A percentile compares a stretch with the other conserved stretches of the same genome.
phyloP scores from a whole-genome alignment of 2,797 vertebrate species.

The Chloroceryle inda region DNA sequence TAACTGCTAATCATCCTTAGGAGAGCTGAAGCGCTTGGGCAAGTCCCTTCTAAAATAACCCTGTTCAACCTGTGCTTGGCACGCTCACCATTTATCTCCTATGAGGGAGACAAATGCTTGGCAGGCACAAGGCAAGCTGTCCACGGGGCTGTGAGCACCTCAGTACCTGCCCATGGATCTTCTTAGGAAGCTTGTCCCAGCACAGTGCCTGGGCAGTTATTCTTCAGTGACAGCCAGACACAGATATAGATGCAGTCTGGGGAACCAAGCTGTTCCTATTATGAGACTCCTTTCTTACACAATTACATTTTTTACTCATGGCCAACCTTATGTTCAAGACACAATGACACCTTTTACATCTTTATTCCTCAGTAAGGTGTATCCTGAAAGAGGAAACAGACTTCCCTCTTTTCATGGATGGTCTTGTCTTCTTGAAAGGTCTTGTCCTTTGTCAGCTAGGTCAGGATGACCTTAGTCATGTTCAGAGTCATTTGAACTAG shows the following conservation, averaged over 20 bases:
- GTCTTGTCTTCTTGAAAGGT: background rate
- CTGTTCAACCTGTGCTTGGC: background rate
- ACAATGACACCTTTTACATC: background rate
- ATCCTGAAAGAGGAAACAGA: background rate
- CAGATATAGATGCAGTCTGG: background rate
- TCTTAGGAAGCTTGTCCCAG: rapidly evolving
- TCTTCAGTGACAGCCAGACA: background rate
- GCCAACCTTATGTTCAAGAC: background rate
- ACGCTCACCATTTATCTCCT: background rate
- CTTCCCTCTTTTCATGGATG: background rate
- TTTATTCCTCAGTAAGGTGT: background rate
- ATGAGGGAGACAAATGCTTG: background rate
- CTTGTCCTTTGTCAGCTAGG: background rate
- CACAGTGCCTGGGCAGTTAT: rapidly evolving
- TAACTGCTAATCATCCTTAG: background rate
- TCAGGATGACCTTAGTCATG: background rate
- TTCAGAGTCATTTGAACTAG: background rate
- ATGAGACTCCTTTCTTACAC: background rate
- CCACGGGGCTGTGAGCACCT: background rate
- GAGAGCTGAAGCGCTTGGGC: background rate
- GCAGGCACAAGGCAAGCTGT: rapidly evolving
- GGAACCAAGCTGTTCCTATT: background rate
- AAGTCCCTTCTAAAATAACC: rapidly evolving
- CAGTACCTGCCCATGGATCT: background rate
- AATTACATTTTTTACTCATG: background rate